Evolutionary conservation across 2,888 invertebrate species (phyloP).

Genomic region (Allygus modestus): DNA sequence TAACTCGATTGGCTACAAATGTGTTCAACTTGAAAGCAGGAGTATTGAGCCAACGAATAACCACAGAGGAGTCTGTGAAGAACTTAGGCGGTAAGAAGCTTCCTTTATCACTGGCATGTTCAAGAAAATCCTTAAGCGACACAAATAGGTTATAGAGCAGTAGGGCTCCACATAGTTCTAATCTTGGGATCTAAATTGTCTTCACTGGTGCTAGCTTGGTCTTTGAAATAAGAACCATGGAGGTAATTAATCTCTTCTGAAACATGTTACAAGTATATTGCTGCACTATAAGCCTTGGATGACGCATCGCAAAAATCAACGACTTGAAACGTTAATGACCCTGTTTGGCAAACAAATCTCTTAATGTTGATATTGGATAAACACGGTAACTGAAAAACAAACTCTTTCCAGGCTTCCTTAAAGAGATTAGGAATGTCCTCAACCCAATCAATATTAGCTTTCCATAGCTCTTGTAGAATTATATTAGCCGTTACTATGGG

Average conservation of each 20-base stretch:
- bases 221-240: slow-evolving; percentile 63
- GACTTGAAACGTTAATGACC: slow-evolving; percentile 14
- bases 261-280: slow-evolving; percentile 17
- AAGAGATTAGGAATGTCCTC: neutral
- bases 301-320: slow-evolving; percentile 60
- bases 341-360: slow-evolving; percentile 24
- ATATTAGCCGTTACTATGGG: slow-evolving; percentile 9
- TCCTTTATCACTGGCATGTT: no score
- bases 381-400: slow-evolving; percentile 37
- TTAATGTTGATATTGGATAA: slow-evolving; percentile 51
- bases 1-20: slow-evolving; percentile 71
- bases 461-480: slow-evolving; percentile 57
- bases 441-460: slow-evolving; percentile 49
- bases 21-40: slow-evolving; percentile 67
- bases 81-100: no score
- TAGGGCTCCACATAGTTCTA: neutral
- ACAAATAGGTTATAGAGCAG: no score
- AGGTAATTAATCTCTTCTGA: slow-evolving; percentile 26
- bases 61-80: slow-evolving; percentile 68
- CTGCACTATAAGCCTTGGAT: slow-evolving; percentile 58
- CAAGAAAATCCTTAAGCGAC: no score
- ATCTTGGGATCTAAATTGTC: neutral
- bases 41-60: slow-evolving; percentile 68
- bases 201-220: slow-evolving; percentile 68
- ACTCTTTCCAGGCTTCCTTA: neutral